Base-by-base conservation (phyloP, 2,797 vertebrate species). In the Selene dorsalis region DNA sequence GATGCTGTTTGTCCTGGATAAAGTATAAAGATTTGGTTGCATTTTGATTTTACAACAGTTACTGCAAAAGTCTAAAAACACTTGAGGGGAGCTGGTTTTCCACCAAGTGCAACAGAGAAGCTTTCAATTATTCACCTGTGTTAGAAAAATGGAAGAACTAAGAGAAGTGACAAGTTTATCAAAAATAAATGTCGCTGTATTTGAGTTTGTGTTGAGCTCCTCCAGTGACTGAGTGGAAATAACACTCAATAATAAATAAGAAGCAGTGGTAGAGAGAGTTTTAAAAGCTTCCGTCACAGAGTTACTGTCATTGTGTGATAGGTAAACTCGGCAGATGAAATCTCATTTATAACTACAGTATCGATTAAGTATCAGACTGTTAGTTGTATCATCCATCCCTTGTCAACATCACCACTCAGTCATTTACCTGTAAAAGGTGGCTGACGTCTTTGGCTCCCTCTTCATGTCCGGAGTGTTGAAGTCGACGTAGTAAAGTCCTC, bases 401-500 rank as follows among this genome's bases (percentile, higher is more conserved):
- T 8, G 10, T 63, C 20, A 41, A 11, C 56, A 18, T 18, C 17
- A 2, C 3, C 22, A 35, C 24, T 28, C 6, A 3, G 35, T 30
- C 9, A 28, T 1, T 20, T 32, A 91, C 93, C 81, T 93, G 93
- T 98, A 99, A 86, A 99, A 99, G 59, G 95, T 93, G 72, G 96
- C 97, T 3, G 98, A 99, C n/a, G 97, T 97, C 89, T 99, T 99
- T 0, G 96, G 96, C 81, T 96, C 91, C 85, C 98, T 41, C 83
- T 96, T 96, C 94, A 98, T 96, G 84, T 97, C 96, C 0, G 94
- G 92, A 69, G 96, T 97, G 88, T 95, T 94, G 87, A 99, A 99
- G 93, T 99, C 97, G 0, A 99, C 93, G 2, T 98, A 98, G 91
- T 96, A 99, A 30, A 99, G 94, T 3, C 98, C 98, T 2, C 96